Conservation (phyloP, 2,797 vertebrate species). For the Microchirus variegatus region DNA sequence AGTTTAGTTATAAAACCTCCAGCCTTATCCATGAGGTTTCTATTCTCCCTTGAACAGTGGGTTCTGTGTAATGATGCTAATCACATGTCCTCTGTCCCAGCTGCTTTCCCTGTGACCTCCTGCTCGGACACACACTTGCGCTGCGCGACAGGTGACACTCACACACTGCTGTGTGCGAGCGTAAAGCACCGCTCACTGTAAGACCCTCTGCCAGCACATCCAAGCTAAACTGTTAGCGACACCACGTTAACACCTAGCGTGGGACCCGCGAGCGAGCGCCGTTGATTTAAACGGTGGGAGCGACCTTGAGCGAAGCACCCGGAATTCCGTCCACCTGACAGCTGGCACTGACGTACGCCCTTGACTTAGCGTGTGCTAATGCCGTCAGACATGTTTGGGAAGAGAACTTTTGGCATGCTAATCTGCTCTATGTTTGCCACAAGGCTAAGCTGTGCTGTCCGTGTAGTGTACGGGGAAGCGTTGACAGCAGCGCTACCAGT, state of each 20-base stretch:
- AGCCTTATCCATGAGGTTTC: too few relatives aligned
- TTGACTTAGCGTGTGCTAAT: constrained; percentile 69
- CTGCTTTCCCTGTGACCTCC: constrained; percentile 14
- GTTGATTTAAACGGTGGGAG: constrained; percentile 66
- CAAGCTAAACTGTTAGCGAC: constrained; percentile 72
- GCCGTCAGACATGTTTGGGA: constrained; percentile 66
- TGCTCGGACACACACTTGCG: not conserved
- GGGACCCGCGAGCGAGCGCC: constrained; percentile 49
- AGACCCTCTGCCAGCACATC: constrained; percentile 52
- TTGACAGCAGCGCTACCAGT: constrained; percentile 69
- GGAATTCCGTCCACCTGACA: constrained; percentile 71
- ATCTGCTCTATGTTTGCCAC: constrained; percentile 72
- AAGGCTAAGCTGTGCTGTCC: constrained; percentile 57
- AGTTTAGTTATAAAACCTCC: too few relatives aligned
- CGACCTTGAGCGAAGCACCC: constrained; percentile 63
- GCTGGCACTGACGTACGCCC: constrained; percentile 64
- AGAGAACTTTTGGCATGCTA: constrained; percentile 62
- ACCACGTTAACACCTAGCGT: constrained; percentile 69
- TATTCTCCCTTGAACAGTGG: not conserved
- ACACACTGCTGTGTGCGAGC: too few relatives aligned
- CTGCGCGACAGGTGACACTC: constrained; percentile 43
- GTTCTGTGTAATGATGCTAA: not conserved
- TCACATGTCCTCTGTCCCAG: not conserved
- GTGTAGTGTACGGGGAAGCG: constrained; percentile 51
- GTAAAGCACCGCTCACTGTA: constrained; percentile 43